These are phyloP conservation scores for Eulemur rufifrons DNA, from an alignment of 2,113 vertebrate genomes.

Conservation along the genomic window DNA sequence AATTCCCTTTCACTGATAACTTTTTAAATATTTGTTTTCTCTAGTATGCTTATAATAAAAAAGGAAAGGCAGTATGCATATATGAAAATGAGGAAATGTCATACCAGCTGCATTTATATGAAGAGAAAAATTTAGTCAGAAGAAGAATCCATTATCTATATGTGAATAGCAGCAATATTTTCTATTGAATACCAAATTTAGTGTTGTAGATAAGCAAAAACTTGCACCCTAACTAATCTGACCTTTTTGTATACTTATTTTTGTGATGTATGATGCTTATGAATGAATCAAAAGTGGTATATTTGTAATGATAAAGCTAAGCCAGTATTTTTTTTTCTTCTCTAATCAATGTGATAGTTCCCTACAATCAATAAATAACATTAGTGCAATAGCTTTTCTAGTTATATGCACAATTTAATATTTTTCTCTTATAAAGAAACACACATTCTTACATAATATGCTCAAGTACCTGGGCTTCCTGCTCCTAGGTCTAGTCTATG, in stretches of 20 bases:
- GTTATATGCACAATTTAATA: background rate
- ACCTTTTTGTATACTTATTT: background rate
- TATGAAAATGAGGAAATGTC: background rate
- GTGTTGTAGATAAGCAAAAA: background rate
- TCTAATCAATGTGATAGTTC: background rate
- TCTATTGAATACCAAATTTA: background rate
- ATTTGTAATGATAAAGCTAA: conserved; percentile 28
- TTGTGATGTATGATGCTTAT: background rate
- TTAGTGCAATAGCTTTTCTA: background rate
- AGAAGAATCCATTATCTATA: background rate
- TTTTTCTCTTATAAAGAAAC: background rate
- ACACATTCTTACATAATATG: background rate
- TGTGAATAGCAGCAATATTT: background rate
- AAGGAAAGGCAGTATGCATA: background rate
- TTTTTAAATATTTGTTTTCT: background rate
- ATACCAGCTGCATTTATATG: background rate
- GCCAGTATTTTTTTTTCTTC: background rate
- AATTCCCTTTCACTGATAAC: background rate
- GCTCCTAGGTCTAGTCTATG: background rate
- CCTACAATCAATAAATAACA: background rate
- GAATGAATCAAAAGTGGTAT: background rate
- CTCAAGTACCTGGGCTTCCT: background rate
- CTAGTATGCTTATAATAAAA: background rate
- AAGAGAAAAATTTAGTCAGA: background rate
- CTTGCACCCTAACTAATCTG: background rate